Conservation (phyloP, 1,140 invertebrate species). For the Vanessa tameamea region DNA sequence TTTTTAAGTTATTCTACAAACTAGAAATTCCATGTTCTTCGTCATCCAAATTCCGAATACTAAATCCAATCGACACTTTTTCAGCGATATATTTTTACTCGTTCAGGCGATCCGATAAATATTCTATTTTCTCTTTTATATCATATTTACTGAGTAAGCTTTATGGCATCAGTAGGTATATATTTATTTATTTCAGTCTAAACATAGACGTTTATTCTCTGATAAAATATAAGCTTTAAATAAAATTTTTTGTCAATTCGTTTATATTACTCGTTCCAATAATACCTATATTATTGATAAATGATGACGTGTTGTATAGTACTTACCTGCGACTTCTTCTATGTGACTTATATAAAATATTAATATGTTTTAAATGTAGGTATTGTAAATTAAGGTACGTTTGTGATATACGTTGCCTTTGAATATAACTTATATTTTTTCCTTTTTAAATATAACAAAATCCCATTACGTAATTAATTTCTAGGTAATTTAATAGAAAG, state of each 20-base stretch:
- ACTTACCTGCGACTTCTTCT: too few relatives aligned
- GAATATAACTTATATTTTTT: too few relatives aligned
- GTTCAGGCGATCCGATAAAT: constrained; percentile 13
- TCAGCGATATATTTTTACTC: not conserved
- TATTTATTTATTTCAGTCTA: constrained; percentile 14
- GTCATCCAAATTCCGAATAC: not conserved
- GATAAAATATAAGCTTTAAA: constrained; percentile 8
- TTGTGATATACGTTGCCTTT: too few relatives aligned
- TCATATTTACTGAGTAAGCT: constrained; percentile 20
- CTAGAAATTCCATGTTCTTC: not conserved
- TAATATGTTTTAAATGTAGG: too few relatives aligned
- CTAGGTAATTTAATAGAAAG: too few relatives aligned
- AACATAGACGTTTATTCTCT: constrained; percentile 10
- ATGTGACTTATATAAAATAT: too few relatives aligned
- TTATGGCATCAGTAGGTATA: constrained; percentile 3
- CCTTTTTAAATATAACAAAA: too few relatives aligned
- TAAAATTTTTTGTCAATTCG: constrained; percentile 8
- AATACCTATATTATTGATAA: too few relatives aligned
- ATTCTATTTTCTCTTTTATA: constrained; percentile 22
- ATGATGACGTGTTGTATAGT: too few relatives aligned
- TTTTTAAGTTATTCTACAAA: not conserved
- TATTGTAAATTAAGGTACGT: too few relatives aligned
- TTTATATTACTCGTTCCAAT: not conserved
- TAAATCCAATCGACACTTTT: not conserved
- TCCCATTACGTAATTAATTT: too few relatives aligned